Base-by-base conservation (phyloP, 1,140 invertebrate genomes). In the Drosophila gunungcola region DNA sequence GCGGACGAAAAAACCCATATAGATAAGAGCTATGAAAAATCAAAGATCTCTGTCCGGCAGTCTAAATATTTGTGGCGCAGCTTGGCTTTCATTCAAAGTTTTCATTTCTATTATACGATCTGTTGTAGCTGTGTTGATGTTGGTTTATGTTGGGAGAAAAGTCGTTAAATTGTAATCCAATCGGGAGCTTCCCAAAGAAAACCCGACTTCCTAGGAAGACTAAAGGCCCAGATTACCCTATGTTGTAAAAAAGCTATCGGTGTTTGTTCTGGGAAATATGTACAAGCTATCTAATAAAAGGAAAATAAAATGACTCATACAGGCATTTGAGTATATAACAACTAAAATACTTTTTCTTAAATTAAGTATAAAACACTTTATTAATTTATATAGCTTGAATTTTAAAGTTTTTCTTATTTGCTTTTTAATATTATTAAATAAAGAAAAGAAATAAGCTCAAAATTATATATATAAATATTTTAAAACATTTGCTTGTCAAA, bases 21-120 rank as follows among this genome's bases (percentile, higher is more conserved):
- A 81, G 82, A 85, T 85, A 85, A 70, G 49, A 70, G 54, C 67
- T 72, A 68, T 65, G 53, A 42, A 52, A 83, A 65, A 57, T 54
- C 42, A 48, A 69, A 61, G 55, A 73, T 73, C 49, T 36, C 68
- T 61, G 52, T 73, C 41, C 61, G 60, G 53, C 38, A 32, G 68
- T 73, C 75, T 49, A 79, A 83, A 83, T 84, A 58, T 84, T 84
- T 83, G 41, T 56, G 68, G 5, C 16, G 39, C 13, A 62, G 42
- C 51, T 76, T 25, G 39, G 39, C 27, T 69, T 82, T 82, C 49
- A 41, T 46, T 48, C 32, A 29, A 43, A 41, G 25, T 51, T 56
- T 57, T 11, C 39, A 57, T 57, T 21, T 39, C 21, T 41, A 13
- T 34, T 13, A 9, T 63, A 49, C 43, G 51, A 74, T 53, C 62